phyloP scores from a whole-genome alignment of 2,888 invertebrate species.

The Germaria angustata region DNA sequence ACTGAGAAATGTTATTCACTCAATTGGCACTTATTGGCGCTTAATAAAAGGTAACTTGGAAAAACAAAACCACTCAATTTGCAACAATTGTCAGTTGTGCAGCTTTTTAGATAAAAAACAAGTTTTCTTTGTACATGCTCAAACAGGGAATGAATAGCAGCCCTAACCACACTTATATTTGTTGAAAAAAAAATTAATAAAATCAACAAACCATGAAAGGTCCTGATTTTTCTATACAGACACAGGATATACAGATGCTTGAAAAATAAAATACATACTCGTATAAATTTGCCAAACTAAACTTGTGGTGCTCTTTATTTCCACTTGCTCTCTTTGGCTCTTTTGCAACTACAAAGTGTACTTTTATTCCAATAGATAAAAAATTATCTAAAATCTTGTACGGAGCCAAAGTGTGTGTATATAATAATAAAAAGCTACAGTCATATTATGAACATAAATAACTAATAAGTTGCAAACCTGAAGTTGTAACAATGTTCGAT shows the following conservation, averaged over 20 bases:
- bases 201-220: constrained; percentile 53
- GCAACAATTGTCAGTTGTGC: constrained; percentile 76
- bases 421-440: constrained; percentile 29
- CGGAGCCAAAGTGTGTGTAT: neutral
- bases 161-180: constrained; percentile 20
- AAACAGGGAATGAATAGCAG: constrained; percentile 27
- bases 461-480: neutral
- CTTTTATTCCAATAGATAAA: constrained; percentile 56
- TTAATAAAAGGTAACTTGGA: constrained; percentile 9
- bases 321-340: neutral
- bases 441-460: constrained; percentile 7
- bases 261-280: neutral
- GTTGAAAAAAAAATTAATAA: neutral
- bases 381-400: constrained; percentile 34
- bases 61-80: constrained; percentile 70
- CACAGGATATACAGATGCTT: constrained; percentile 1
- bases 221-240: constrained; percentile 28
- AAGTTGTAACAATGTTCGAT: no score
- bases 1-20: neutral
- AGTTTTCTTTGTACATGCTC: neutral
- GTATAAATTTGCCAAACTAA: neutral
- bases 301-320: neutral
- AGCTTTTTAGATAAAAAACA: no score
- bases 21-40: constrained; percentile 34
- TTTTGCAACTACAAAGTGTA: neutral